phyloP scores from a whole-genome alignment of 1,140 invertebrate genomes.

The Sminthurides bifidus region DNA sequence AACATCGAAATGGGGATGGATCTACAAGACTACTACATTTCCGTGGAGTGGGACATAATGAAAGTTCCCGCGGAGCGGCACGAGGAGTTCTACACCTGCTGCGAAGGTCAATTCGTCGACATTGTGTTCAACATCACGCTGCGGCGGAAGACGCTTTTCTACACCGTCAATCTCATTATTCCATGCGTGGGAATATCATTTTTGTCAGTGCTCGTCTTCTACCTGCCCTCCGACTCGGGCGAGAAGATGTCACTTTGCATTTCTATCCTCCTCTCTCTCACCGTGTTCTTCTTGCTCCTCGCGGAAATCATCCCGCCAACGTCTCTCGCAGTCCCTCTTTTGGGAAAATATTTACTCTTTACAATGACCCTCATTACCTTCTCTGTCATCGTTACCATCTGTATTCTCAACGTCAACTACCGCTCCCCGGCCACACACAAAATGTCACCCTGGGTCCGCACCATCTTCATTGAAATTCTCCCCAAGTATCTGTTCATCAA shows the following conservation, averaged over 20 bases:
- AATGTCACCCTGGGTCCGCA: slow-evolving; percentile 75
- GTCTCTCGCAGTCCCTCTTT: slow-evolving; percentile 87
- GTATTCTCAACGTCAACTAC: slow-evolving; percentile 97
- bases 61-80: slow-evolving; percentile 71
- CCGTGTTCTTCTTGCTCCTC: slow-evolving; percentile 95
- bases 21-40: slow-evolving; percentile 87
- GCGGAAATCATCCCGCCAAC: slow-evolving; percentile 99
- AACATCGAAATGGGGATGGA: slow-evolving; percentile 79
- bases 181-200: slow-evolving; percentile 94
- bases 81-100: slow-evolving; percentile 81
- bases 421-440: slow-evolving; percentile 88
- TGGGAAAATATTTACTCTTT: slow-evolving; percentile 97
- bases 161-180: slow-evolving; percentile 92
- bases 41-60: slow-evolving; percentile 96
- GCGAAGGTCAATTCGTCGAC: slow-evolving; percentile 50
- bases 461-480: slow-evolving; percentile 77
- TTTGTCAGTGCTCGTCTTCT: slow-evolving; percentile 95
- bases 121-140: slow-evolving; percentile 97
- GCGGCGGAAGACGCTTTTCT: slow-evolving; percentile 89
- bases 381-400: slow-evolving; percentile 94
- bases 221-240: slow-evolving; percentile 66
- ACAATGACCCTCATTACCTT: slow-evolving; percentile 98
- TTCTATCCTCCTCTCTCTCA: slow-evolving; percentile 93
- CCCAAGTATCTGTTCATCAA: slow-evolving; percentile 74
- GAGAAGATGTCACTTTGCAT: slow-evolving; percentile 77